Conservation (phyloP, 2,113 vertebrate genomes). For the Nesogale talazaci region DNA sequence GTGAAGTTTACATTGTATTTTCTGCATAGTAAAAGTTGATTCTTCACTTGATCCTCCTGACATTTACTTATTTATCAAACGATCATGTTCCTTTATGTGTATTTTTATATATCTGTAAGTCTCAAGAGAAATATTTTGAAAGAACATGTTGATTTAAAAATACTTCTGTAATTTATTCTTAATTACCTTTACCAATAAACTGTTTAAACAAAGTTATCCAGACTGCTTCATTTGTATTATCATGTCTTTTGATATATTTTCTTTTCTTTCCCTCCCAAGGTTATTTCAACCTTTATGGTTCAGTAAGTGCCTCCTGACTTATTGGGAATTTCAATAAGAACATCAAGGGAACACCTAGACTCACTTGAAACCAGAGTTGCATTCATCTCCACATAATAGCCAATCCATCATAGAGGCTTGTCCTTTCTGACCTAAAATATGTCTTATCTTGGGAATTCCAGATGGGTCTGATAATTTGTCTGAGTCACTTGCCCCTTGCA, state of each 20-base stretch:
- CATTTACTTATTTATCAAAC: neutral
- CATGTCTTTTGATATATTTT: conserved; percentile 1
- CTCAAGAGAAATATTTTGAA: conserved; percentile 15
- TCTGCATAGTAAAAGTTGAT: neutral
- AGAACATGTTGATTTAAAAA: neutral
- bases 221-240: conserved; percentile 32
- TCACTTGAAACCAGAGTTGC: conserved; percentile 55
- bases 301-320: conserved; percentile 55
- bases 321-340: conserved; percentile 69
- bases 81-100: neutral
- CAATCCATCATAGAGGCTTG: conserved; percentile 65
- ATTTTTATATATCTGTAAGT: neutral
- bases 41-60: neutral
- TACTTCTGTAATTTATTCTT: conserved; percentile 1
- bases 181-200: neutral
- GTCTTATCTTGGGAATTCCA: conserved; percentile 42
- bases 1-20: neutral
- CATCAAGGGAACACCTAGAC: conserved; percentile 56
- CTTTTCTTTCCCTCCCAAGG: conserved; percentile 43
- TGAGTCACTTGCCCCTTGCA: conserved; percentile 14
- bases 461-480: conserved; percentile 15
- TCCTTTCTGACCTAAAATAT: conserved; percentile 60
- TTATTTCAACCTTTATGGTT: conserved; percentile 69
- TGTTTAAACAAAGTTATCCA: conserved; percentile 12
- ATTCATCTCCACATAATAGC: conserved; percentile 62